Conservation (phyloP, 1,140 invertebrate genomes). For the Holcopasites calliopsidis region DNA sequence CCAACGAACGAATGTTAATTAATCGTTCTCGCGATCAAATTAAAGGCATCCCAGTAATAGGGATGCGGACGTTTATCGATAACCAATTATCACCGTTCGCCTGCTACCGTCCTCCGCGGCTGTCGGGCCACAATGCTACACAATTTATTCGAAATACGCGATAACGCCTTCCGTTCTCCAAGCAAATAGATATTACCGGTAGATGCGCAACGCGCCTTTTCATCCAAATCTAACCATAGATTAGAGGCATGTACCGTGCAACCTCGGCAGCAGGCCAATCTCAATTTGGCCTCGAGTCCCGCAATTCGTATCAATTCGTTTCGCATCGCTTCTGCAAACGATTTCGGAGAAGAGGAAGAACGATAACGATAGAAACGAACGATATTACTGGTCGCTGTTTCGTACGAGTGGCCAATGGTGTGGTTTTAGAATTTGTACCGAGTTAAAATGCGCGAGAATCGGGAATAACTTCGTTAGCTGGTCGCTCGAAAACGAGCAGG, state of each 20-base stretch:
- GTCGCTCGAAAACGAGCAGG: too few species aligned
- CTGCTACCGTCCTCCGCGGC: neutral
- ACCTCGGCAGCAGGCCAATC: constrained; percentile 17
- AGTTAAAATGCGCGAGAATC: too few species aligned
- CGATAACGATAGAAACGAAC: neutral
- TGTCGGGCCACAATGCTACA: too few species aligned
- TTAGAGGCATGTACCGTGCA: neutral
- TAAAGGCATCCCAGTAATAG: neutral
- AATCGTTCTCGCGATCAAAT: neutral
- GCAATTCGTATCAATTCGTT: neutral
- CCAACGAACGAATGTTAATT: neutral
- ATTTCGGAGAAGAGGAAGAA: neutral
- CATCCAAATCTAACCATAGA: neutral
- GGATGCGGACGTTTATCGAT: neutral
- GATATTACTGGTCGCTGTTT: too few species aligned
- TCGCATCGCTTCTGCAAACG: neutral
- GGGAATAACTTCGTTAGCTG: too few species aligned
- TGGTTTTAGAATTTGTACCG: too few species aligned
- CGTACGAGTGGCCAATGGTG: too few species aligned
- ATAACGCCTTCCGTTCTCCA: neutral
- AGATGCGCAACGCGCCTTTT: neutral
- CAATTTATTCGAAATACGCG: too few species aligned
- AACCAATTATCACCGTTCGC: neutral
- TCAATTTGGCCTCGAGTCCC: neutral
- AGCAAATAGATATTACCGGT: neutral